Percentiles rank a stretch among this genome's conserved stretches.
phyloP scores from a whole-genome alignment of 2,797 vertebrate species.

The Myotis vivesi region DNA sequence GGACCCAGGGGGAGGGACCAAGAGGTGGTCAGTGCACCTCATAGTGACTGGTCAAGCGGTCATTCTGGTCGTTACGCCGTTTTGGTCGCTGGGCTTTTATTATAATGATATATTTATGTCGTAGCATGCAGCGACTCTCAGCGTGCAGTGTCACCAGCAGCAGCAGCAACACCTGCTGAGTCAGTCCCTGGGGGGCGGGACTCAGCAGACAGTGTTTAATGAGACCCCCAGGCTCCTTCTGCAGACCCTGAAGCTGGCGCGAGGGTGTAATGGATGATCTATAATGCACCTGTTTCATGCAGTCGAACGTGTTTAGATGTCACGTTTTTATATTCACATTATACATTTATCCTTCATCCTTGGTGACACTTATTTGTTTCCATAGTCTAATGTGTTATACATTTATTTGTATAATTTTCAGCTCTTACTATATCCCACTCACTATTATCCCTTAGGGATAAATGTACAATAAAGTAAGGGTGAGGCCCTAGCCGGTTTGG shows the following conservation, averaged over 20 bases:
- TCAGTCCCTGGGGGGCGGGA: background rate
- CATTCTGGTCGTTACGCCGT: no score
- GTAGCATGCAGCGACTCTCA: fast-evolving
- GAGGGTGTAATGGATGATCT: fast-evolving
- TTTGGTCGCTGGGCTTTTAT: no score
- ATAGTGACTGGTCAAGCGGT: no score
- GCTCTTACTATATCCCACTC: background rate
- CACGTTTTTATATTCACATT: background rate
- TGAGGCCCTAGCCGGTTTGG: no score
- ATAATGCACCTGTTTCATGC: fast-evolving
- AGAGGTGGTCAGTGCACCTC: no score
- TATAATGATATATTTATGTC: background rate
- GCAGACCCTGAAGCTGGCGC: background rate
- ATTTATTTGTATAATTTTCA: background rate
- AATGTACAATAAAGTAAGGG: background rate
- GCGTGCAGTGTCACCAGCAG: background rate
- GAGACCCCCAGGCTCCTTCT: background rate
- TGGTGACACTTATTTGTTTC: background rate
- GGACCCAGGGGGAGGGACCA: no score
- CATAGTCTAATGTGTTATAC: background rate
- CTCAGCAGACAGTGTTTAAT: background rate
- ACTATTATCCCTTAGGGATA: background rate
- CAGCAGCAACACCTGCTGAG: background rate
- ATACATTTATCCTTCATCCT: background rate
- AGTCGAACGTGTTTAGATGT: background rate